Evolutionary conservation across 2,113 vertebrate genomes (phyloP), one percentile per base, ranked within the genome.

Genomic region (Balaeniceps rex): DNA sequence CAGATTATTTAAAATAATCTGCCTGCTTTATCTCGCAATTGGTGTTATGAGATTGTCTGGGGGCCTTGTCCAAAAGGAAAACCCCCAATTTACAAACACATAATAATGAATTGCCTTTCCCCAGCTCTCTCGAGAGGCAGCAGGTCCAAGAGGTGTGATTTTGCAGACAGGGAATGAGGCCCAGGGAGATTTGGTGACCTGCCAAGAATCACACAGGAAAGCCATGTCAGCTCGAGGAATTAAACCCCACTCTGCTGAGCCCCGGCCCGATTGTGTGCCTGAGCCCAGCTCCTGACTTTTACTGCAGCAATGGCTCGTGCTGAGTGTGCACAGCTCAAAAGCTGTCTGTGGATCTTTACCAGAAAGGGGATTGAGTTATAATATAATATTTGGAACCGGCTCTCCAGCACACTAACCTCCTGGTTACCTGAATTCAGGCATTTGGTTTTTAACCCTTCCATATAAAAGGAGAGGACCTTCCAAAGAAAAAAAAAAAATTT

Each of bases 121-220:
- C 28, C 61, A 46, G 54, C 86, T 76, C 87, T 76, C 65, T 81
- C 3, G 0, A 1, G 8, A 85, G 75, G 91, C 94, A 79, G 89
- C 74, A 84, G 93, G 87, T 96, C 87, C 9, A 0, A 80, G 91
- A 95, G 93, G 97, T 96, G 94, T 91, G 92, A 96, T 93, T 96
- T 88, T 90, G 78, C 83, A 97, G 94, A 85, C 89, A 87, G 58
- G 58, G 91, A 95, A n/a, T 60, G 93, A 96, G 89, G 91, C 91
- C 91, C 84, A 88, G 6, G 38, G 70, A 95, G 93, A 96, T 90
- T 89, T 96, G 96, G 93, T 89, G 61, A 87, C 86, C 42, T 77
- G 95, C 96, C 96, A 94, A 97, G 64, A 93, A 96, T 96, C 93
- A 97, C 87, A 97, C 81, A 97, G 95, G 94, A 97, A 97, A 97